Conservation (phyloP, 2,888 invertebrate genomes). For the Orthonevra nobilis region DNA sequence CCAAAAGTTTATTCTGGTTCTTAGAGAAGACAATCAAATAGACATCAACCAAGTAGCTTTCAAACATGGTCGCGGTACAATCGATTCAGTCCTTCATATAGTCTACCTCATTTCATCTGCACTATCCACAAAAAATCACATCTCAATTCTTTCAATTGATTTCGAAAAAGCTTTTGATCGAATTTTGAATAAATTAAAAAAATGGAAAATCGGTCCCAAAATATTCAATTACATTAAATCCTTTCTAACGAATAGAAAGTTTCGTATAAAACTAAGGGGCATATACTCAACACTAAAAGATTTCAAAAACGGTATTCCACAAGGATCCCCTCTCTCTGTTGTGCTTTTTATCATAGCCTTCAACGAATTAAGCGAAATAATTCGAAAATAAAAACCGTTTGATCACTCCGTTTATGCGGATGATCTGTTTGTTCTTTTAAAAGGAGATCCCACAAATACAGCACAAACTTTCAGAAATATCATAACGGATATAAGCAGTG, state of each 20-base stretch:
- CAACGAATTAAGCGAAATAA: not conserved
- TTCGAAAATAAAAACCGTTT: not conserved
- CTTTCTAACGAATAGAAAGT: not conserved
- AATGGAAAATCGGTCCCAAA: not conserved
- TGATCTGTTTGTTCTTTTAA: not conserved
- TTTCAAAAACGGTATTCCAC: constrained; percentile 4
- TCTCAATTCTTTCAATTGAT: not conserved
- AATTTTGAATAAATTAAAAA: not conserved
- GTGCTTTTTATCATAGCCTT: not conserved
- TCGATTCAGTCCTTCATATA: not conserved
- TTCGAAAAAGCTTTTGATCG: not conserved
- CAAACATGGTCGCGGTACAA: not conserved
- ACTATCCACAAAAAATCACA: not conserved
- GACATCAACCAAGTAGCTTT: not conserved
- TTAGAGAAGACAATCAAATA: not conserved
- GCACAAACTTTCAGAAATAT: not conserved
- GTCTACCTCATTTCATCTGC: not conserved
- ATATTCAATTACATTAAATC: not conserved
- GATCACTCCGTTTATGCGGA: not conserved
- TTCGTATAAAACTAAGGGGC: not conserved
- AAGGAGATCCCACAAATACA: not conserved
- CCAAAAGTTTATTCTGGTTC: not conserved
- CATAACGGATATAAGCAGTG: not conserved
- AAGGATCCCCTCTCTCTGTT: not conserved
- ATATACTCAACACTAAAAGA: too few species aligned